Conservation (phyloP, 2,113 vertebrate genomes). For the Aplodontia rufa region DNA sequence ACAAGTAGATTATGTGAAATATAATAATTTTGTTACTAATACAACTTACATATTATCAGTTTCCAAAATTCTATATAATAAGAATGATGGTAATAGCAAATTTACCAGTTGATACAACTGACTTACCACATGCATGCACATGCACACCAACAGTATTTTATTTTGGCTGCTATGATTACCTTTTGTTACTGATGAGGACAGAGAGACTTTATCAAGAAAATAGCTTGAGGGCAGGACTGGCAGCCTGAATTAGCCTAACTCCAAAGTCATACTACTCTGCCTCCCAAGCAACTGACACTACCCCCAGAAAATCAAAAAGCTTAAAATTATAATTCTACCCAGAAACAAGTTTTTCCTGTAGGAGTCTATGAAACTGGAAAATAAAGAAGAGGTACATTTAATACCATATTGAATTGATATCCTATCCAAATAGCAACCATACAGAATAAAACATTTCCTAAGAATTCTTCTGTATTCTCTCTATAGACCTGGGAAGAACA, state of each 20-base stretch:
- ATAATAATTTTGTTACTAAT: constrained; percentile 9
- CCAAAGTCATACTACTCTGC: neutral
- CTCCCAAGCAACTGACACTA: neutral
- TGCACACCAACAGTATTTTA: neutral
- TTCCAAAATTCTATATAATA: neutral
- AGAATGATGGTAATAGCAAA: neutral
- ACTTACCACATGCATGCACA: neutral
- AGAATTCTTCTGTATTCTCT: neutral
- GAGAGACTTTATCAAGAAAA: neutral
- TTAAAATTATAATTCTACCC: neutral
- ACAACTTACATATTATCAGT: neutral
- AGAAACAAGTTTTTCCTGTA: neutral
- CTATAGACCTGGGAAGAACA: neutral
- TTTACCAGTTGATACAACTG: neutral
- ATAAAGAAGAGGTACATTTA: neutral
- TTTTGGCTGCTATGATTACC: neutral
- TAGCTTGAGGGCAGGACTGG: neutral
- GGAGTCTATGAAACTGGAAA: neutral
- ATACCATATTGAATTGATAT: neutral
- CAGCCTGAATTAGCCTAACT: neutral
- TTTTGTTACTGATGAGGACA: neutral
- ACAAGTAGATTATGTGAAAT: neutral
- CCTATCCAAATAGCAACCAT: neutral
- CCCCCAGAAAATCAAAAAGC: constrained; percentile 15
- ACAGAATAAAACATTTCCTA: neutral